These are phyloP conservation scores for Halichoeres trimaculatus DNA, from an alignment of 2,113 vertebrate species.

Conservation along the genomic window DNA sequence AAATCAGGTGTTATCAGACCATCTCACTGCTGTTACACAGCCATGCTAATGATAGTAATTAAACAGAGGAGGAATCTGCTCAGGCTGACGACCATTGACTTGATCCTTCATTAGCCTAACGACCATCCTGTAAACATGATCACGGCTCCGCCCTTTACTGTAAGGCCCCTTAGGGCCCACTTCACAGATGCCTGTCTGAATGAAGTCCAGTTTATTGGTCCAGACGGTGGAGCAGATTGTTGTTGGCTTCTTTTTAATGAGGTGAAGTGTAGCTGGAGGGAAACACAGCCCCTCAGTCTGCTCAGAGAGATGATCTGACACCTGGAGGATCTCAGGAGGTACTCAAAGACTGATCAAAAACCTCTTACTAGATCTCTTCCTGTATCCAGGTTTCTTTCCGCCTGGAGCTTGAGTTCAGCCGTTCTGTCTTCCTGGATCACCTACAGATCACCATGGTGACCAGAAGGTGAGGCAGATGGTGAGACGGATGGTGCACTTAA, in stretches of 20 bases:
- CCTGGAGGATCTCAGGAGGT: no score
- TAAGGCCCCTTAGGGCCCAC: slow-evolving; percentile 3
- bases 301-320: background rate
- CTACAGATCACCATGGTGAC: slow-evolving; percentile 82
- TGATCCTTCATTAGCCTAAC: slow-evolving; percentile 45
- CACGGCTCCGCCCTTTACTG: background rate
- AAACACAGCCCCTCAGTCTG: background rate
- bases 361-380: background rate
- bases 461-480: slow-evolving; percentile 87
- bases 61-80: slow-evolving; percentile 18
- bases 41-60: slow-evolving; percentile 37
- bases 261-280: slow-evolving; percentile 15
- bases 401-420: slow-evolving; percentile 94
- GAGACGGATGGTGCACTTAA: background rate
- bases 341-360: no score
- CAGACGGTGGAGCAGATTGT: slow-evolving; percentile 25
- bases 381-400: slow-evolving; percentile 88
- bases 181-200: slow-evolving; percentile 25
- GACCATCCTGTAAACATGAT: slow-evolving; percentile 39
- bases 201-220: slow-evolving; percentile 34
- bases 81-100: slow-evolving; percentile 3
- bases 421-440: slow-evolving; percentile 85
- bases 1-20: background rate
- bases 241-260: slow-evolving; percentile 22
- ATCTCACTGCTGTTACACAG: slow-evolving; percentile 8